Evolutionary conservation across 2,888 invertebrate genomes (phyloP), one percentile per base, ranked within the genome.

Genomic region (Melieria picta): DNA sequence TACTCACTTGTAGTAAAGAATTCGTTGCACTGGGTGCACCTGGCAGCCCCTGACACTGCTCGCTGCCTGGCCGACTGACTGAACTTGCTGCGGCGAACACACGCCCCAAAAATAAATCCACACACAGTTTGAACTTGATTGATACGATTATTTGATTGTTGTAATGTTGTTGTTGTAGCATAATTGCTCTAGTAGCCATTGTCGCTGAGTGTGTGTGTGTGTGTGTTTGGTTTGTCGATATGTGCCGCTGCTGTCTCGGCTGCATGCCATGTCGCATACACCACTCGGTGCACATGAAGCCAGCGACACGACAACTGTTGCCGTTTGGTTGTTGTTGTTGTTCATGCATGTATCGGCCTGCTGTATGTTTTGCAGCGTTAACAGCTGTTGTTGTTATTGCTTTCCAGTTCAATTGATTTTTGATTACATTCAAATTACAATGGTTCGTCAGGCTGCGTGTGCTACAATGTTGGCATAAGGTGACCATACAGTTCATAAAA

Each of bases 401-500:
- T 30, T 30, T 30, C 30, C 47, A 47, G 55, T 74, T 76, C 72
- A 77, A 77, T 77, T 77, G 75, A 75, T 77, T 75, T 77, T 75
- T 74, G 73, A 75, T 74, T 75, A 72, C 72, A 72, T 75, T 69
- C 70, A 72, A 74, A 74, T 73, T 74, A 71, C 72, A 71, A 75
- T 61, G 67, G 52, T 60, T 60, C 43, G 50, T 47, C 43, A 45
- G 60, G n/a, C 10, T 13, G 48, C 45, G n/a, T 9, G 50, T 52
- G 16, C 30, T 30, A 30, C 30, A 30, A 30, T 30, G 30, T 30
- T 30, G 30, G 30, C 30, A 30, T 30, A 30, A 30, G 30, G 30
- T 30, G 30, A 30, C 30, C 30, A 30, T 30, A 30, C 30, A 30
- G 30, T 30, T 2, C 30, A 30, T 3, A 30, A 1, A 30, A 30